Evolutionary conservation across 2,113 vertebrate species (phyloP).

Genomic region (Lasiurus cinereus): DNA sequence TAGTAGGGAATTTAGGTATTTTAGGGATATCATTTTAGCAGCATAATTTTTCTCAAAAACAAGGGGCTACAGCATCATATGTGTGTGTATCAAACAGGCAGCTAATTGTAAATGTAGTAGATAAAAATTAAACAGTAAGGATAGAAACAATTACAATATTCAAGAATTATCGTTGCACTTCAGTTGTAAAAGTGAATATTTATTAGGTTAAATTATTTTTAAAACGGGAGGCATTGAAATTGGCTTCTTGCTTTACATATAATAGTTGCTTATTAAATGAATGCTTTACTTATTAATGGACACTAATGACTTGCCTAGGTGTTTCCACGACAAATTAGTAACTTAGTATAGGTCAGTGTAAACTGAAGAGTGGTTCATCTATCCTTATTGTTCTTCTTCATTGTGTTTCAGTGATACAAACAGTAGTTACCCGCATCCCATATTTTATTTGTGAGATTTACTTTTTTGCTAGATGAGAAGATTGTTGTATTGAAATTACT

Average conservation of each 20-base stretch:
- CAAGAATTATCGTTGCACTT: not conserved
- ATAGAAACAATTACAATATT: not conserved
- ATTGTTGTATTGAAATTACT: slow-evolving; percentile 14
- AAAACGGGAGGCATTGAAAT: slow-evolving; percentile 22
- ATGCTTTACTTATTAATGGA: not conserved
- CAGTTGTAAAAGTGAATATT: not conserved
- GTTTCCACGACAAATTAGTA: slow-evolving; percentile 1
- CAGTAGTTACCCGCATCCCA: not conserved
- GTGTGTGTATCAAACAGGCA: not conserved
- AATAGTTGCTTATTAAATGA: slow-evolving; percentile 22
- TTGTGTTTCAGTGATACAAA: slow-evolving; percentile 18
- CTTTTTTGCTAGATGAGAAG: slow-evolving; percentile 16
- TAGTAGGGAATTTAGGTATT: not conserved
- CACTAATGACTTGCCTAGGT: not conserved
- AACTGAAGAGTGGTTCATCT: not conserved
- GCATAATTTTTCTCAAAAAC: slow-evolving; percentile 46
- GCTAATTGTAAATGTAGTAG: not conserved
- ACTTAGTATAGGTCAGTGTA: slow-evolving; percentile 28
- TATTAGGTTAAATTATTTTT: slow-evolving; percentile 36
- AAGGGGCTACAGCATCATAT: not conserved
- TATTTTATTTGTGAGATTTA: slow-evolving; percentile 26
- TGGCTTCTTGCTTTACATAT: slow-evolving; percentile 39
- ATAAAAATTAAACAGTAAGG: not conserved
- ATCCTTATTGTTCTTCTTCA: not conserved
- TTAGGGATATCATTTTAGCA: not conserved